Percentiles rank a stretch among this genome's conserved stretches.
phyloP scores from a whole-genome alignment of 2,113 vertebrate species.

The Zapornia atra region DNA sequence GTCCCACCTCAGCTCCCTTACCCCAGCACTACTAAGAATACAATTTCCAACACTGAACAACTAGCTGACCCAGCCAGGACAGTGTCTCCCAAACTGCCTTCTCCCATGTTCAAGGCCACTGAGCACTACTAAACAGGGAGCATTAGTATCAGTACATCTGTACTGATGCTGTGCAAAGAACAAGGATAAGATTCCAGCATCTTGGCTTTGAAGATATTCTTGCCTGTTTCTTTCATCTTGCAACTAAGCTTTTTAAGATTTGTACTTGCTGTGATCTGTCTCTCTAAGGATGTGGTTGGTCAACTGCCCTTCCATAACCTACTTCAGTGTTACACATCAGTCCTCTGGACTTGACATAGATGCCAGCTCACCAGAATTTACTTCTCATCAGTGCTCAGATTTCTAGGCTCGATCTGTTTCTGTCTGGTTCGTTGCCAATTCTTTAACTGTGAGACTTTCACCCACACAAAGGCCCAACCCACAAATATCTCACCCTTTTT shows the following conservation, averaged over 20 bases:
- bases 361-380: not conserved
- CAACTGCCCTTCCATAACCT: not conserved
- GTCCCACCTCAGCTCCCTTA: not conserved
- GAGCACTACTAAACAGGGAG: not conserved
- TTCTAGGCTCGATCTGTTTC: not conserved
- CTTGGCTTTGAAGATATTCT: not conserved
- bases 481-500: not conserved
- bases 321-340: not conserved
- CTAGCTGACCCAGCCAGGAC: not conserved
- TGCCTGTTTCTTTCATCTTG: not conserved
- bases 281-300: not conserved
- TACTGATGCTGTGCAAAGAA: not conserved
- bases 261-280: not conserved
- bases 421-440: not conserved
- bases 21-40: not conserved
- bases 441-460: not conserved
- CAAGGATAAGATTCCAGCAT: not conserved
- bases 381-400: not conserved
- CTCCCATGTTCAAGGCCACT: not conserved
- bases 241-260: not conserved
- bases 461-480: not conserved
- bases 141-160: accelerated
- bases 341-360: not conserved
- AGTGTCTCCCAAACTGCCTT: not conserved
- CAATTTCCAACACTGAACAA: not conserved